A percentile compares a stretch with the other conserved stretches of the same genome.
These are phyloP conservation scores for Zygaena filipendulae DNA, from an alignment of 2,888 invertebrate species.

Conservation along the genomic window DNA sequence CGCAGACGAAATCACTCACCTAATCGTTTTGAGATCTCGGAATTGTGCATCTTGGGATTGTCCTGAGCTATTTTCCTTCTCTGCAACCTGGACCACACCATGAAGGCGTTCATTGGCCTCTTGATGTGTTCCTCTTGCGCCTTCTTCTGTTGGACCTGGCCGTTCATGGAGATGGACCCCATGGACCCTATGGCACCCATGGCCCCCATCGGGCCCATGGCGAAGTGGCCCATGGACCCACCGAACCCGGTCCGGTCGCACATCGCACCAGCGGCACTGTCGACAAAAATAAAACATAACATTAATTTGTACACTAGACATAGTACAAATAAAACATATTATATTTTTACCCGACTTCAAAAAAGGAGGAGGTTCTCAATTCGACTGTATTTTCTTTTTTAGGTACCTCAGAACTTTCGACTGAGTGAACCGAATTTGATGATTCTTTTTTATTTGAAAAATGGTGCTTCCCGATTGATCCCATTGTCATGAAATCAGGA, in stretches of 20 bases:
- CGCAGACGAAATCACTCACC: no score
- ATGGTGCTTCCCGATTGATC: no score
- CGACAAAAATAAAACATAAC: slow-evolving; percentile 19
- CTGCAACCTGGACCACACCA: slow-evolving; percentile 97
- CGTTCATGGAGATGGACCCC: slow-evolving; percentile 68
- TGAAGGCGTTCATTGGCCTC: slow-evolving; percentile 98
- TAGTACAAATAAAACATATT: slow-evolving; percentile 1
- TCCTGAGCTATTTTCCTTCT: slow-evolving; percentile 96
- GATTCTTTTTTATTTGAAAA: no score
- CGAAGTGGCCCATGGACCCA: slow-evolving; percentile 68
- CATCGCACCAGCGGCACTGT: slow-evolving; percentile 79
- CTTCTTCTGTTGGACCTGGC: slow-evolving; percentile 59
- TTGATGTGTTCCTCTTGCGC: slow-evolving; percentile 91
- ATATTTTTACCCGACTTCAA: background rate
- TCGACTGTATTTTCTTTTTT: no score
- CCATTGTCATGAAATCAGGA: no score
- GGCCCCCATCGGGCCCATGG: slow-evolving; percentile 64
- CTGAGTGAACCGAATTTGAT: no score
- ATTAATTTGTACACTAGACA: slow-evolving; percentile 1
- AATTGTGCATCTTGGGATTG: slow-evolving; percentile 99
- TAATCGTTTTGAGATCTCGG: slow-evolving; percentile 93
- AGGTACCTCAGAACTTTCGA: no score
- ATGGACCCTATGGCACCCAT: slow-evolving; percentile 68
- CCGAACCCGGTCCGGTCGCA: slow-evolving; percentile 74
- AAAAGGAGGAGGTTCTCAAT: no score